Conservation (phyloP, 2,888 invertebrate species). For the Ectobius pallidus region DNA sequence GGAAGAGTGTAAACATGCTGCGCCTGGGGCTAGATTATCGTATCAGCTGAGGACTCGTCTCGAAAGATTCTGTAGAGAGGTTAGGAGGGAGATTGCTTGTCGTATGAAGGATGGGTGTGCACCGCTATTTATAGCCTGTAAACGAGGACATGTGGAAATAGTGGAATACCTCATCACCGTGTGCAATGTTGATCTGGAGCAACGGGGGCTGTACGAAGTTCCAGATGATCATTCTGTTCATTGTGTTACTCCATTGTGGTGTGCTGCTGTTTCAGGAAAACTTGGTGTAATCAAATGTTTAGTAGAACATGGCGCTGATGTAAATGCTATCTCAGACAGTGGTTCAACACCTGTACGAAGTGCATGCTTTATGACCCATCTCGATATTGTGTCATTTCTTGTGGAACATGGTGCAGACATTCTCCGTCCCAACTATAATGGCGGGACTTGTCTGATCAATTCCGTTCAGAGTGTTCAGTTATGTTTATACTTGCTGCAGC, state of each 20-base stretch:
- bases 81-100: constrained; percentile 70
- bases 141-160: constrained; percentile 80
- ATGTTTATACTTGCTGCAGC: constrained; percentile 77
- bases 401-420: constrained; percentile 83
- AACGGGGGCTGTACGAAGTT: constrained; percentile 83
- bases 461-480: constrained; percentile 85
- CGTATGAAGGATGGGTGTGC: constrained; percentile 77
- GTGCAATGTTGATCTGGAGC: constrained; percentile 85
- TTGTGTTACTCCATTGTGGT: constrained; percentile 89
- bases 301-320: constrained; percentile 77
- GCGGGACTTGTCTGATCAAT: constrained; percentile 93
- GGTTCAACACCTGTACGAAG: constrained; percentile 90
- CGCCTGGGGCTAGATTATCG: constrained; percentile 71
- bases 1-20: constrained; percentile 68
- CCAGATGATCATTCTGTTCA: constrained; percentile 82
- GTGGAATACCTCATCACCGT: constrained; percentile 83
- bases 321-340: constrained; percentile 87
- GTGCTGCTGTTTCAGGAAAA: constrained; percentile 87
- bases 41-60: constrained; percentile 60
- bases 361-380: constrained; percentile 91
- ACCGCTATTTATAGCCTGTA: constrained; percentile 79
- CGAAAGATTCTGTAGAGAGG: constrained; percentile 64
- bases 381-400: constrained; percentile 77
- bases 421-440: constrained; percentile 84
- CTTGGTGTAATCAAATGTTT: constrained; percentile 77